phyloP scores from a whole-genome alignment of 64 coral and sea anemone genomes.

The Catalaphyllia jardinei region DNA sequence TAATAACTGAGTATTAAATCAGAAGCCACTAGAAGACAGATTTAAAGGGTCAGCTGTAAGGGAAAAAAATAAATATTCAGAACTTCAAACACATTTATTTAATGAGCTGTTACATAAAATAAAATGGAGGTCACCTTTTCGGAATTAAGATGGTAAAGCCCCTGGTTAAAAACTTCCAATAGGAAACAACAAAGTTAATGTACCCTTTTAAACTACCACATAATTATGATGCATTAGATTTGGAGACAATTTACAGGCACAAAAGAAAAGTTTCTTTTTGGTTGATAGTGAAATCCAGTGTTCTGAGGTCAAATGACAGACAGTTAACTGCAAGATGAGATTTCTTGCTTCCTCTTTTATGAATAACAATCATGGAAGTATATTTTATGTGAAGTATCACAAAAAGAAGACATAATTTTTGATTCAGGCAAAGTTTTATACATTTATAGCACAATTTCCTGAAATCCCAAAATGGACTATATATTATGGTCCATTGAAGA shows the following conservation, averaged over 20 bases:
- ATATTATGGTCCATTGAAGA: neutral
- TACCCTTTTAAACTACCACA: neutral
- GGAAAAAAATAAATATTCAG: neutral
- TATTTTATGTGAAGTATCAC: no score
- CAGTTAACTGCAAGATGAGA: neutral
- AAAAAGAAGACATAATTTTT: no score
- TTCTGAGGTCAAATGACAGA: neutral
- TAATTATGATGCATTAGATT: neutral
- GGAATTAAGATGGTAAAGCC: neutral
- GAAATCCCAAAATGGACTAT: neutral
- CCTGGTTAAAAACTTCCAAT: neutral
- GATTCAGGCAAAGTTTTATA: neutral
- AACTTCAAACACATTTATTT: neutral
- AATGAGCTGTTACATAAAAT: neutral
- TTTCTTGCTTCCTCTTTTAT: neutral
- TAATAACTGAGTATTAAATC: no score
- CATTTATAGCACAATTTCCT: neutral
- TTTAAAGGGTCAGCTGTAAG: neutral
- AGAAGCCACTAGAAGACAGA: neutral
- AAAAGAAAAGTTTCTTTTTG: neutral
- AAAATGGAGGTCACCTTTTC: neutral
- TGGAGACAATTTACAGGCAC: neutral
- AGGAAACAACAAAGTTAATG: neutral
- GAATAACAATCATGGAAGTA: neutral
- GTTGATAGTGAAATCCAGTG: neutral